phyloP scores from a whole-genome alignment of 2,888 invertebrate genomes.

The Rhabditoides inermis region DNA sequence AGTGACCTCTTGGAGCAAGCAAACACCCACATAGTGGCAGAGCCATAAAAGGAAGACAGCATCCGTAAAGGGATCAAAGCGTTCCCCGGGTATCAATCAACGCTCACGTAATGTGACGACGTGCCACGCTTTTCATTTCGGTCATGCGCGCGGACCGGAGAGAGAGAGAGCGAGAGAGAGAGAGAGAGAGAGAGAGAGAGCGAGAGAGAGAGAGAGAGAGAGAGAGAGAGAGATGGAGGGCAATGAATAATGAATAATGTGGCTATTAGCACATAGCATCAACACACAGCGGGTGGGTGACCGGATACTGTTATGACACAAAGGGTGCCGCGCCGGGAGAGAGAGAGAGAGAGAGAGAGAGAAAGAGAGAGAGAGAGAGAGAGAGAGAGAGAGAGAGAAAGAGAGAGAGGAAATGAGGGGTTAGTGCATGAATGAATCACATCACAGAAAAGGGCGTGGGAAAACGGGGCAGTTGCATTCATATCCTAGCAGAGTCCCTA shows the following conservation, averaged over 20 bases:
- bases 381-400: not conserved
- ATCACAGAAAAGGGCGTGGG: not conserved
- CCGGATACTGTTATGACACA: not conserved
- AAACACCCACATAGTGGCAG: no score
- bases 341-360: constrained; percentile 1
- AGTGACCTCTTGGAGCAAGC: no score
- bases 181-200: constrained; percentile 1
- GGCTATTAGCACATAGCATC: no score
- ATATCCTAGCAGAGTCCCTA: not conserved
- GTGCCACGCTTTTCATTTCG: no score
- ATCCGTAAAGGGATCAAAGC: no score
- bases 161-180: no score
- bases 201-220: no score
- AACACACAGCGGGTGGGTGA: not conserved
- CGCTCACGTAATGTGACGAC: no score
- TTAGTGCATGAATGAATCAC: not conserved
- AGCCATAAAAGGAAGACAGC: no score
- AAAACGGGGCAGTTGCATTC: not conserved
- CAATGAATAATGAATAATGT: no score
- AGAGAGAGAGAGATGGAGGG: no score
- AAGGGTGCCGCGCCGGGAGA: not conserved
- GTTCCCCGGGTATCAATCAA: no score
- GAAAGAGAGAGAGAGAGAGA: not conserved
- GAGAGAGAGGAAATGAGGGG: not conserved
- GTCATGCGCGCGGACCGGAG: not conserved